Percentiles rank a stretch among this genome's conserved stretches.
Evolutionary conservation across 2,888 invertebrate genomes (phyloP).

Genomic region (Lacanobia oleracea): DNA sequence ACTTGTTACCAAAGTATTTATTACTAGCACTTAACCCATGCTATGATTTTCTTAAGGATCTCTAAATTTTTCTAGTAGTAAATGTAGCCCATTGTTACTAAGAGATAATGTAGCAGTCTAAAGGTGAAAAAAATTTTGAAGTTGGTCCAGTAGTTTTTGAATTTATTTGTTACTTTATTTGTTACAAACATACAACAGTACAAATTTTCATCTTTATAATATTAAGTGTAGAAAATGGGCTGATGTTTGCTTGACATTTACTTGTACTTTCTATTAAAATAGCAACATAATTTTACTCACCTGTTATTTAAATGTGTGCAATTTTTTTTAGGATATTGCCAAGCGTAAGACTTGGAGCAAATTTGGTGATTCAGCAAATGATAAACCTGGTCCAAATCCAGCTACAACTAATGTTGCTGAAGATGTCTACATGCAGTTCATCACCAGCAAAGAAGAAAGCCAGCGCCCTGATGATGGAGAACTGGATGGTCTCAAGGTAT

Average conservation of each 20-base stretch:
- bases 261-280: neutral
- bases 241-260: neutral
- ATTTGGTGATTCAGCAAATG: constrained; percentile 97
- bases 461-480: constrained; percentile 96
- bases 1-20: neutral
- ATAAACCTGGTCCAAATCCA: constrained; percentile 99
- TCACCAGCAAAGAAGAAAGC: constrained; percentile 96
- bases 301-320: neutral
- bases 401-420: constrained; percentile 99
- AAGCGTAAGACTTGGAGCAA: constrained; percentile 98
- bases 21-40: no score
- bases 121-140: no score
- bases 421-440: constrained; percentile 98
- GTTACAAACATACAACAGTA: no score
- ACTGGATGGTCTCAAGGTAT: constrained; percentile 95
- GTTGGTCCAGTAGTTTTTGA: no score
- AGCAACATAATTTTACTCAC: neutral
- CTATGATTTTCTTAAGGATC: no score
- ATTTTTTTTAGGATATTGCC: constrained; percentile 93
- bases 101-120: no score
- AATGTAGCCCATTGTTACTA: no score
- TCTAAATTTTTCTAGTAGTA: no score
- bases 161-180: no score
- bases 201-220: no score
- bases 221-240: no score